Conservation (phyloP, 2,888 invertebrate species). For the Torymus tubicola region DNA sequence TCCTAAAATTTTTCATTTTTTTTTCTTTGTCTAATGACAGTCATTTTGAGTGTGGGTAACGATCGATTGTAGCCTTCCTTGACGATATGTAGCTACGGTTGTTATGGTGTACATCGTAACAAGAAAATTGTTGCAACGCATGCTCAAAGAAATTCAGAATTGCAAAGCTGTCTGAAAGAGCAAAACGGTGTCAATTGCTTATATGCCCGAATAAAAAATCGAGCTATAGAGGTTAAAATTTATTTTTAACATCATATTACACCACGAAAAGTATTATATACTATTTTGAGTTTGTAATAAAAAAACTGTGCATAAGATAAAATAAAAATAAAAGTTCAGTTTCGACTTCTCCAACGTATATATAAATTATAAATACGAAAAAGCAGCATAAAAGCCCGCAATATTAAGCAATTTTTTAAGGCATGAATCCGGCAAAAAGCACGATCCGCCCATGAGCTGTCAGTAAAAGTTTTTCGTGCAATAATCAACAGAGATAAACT, state of each 20-base stretch:
- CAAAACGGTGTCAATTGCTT: not conserved
- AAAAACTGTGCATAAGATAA: too few species aligned
- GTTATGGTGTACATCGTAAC: not conserved
- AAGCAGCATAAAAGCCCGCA: too few species aligned
- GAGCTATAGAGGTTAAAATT: not conserved
- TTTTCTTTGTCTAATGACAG: slow-evolving; percentile 10
- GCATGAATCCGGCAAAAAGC: too few species aligned
- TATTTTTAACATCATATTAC: too few species aligned
- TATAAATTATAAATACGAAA: too few species aligned
- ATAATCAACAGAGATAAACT: slow-evolving; percentile 28
- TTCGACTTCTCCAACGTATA: too few species aligned
- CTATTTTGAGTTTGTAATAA: too few species aligned
- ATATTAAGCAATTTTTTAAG: too few species aligned
- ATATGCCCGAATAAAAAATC: not conserved
- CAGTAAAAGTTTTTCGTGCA: slow-evolving; percentile 1
- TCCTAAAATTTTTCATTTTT: slow-evolving; percentile 31
- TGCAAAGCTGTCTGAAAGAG: not conserved
- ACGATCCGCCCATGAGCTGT: not conserved
- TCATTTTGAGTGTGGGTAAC: slow-evolving; percentile 12
- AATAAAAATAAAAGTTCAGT: too few species aligned
- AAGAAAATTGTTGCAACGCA: slow-evolving; percentile 17
- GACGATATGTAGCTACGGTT: not conserved
- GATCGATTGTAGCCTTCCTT: slow-evolving; percentile 29
- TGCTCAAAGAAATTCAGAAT: not conserved
- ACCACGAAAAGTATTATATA: too few species aligned